Percentiles rank a stretch among this genome's conserved stretches.
phyloP scores from a whole-genome alignment of 1,140 invertebrate genomes.

The Metaphire vulgaris region DNA sequence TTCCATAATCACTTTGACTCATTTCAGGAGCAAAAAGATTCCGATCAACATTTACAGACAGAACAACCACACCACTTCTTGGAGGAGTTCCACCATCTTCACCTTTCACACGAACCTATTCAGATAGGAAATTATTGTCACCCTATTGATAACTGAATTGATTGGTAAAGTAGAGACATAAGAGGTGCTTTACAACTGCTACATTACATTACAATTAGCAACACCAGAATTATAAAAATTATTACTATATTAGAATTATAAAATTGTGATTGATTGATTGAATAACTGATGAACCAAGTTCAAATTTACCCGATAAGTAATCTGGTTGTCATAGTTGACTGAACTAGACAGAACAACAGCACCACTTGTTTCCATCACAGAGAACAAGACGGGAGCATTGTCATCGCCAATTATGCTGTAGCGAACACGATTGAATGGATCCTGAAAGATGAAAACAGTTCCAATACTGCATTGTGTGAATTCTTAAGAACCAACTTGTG shows the following conservation, averaged over 20 bases:
- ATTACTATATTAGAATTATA: too few species aligned
- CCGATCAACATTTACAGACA: constrained; percentile 37
- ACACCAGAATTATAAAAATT: too few species aligned
- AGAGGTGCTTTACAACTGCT: too few species aligned
- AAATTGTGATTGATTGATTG: too few species aligned
- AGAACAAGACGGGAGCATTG: constrained; percentile 33
- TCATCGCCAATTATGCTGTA: constrained; percentile 45
- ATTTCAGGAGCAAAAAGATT: constrained; percentile 37
- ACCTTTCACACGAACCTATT: constrained; percentile 38
- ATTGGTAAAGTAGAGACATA: too few species aligned
- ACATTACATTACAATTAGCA: too few species aligned
- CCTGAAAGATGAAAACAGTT: constrained; percentile 18
- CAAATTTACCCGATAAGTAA: constrained; percentile 24
- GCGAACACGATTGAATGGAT: constrained; percentile 28
- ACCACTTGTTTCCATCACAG: constrained; percentile 32
- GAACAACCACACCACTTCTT: constrained; percentile 30
- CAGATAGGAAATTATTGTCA: too few species aligned
- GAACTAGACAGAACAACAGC: constrained; percentile 29
- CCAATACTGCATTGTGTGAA: background rate
- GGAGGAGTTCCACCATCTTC: constrained; percentile 39
- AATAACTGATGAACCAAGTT: too few species aligned
- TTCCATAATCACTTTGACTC: background rate
- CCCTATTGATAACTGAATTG: too few species aligned
- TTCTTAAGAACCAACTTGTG: too few species aligned
- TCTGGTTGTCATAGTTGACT: constrained; percentile 17